Evolutionary conservation across 2,888 invertebrate species (phyloP).

Genomic region (Metallyticus violacea): DNA sequence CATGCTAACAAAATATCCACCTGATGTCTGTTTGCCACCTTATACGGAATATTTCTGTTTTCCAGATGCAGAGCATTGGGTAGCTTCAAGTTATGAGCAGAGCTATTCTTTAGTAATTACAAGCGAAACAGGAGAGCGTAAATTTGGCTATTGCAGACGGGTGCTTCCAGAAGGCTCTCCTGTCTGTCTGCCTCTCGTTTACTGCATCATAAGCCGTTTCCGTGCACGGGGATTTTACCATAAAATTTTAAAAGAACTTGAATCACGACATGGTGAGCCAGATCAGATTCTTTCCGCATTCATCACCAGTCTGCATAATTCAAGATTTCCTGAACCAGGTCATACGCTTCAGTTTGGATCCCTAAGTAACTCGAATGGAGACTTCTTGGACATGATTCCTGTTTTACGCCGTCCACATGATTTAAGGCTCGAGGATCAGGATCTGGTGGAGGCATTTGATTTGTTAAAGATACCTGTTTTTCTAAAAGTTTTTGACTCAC

Average conservation of each 20-base stretch:
- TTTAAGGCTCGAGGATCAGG: not conserved
- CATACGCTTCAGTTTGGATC: constrained; percentile 46
- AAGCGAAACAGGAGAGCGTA: constrained; percentile 67
- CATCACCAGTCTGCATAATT: constrained; percentile 66
- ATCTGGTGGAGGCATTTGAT: not conserved
- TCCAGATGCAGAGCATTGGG: constrained; percentile 65
- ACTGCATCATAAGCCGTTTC: constrained; percentile 75
- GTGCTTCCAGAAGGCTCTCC: constrained; percentile 72
- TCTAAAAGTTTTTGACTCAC: not conserved
- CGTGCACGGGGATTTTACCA: constrained; percentile 73
- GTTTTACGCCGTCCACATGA: not conserved
- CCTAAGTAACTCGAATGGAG: not conserved
- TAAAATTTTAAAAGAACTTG: constrained; percentile 69
- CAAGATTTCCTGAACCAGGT: constrained; percentile 69
- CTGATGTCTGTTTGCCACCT: constrained; percentile 54
- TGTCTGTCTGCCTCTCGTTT: constrained; percentile 71
- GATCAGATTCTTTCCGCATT: constrained; percentile 62
- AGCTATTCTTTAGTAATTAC: constrained; percentile 75
- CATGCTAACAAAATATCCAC: not conserved
- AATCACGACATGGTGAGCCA: constrained; percentile 69
- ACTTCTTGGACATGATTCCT: not conserved
- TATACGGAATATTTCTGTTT: constrained; percentile 73
- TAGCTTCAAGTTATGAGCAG: constrained; percentile 50
- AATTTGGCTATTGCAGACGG: constrained; percentile 75
- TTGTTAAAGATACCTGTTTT: not conserved